phyloP scores from a whole-genome alignment of 2,113 vertebrate genomes.

The Tricholaema leucomelas region DNA sequence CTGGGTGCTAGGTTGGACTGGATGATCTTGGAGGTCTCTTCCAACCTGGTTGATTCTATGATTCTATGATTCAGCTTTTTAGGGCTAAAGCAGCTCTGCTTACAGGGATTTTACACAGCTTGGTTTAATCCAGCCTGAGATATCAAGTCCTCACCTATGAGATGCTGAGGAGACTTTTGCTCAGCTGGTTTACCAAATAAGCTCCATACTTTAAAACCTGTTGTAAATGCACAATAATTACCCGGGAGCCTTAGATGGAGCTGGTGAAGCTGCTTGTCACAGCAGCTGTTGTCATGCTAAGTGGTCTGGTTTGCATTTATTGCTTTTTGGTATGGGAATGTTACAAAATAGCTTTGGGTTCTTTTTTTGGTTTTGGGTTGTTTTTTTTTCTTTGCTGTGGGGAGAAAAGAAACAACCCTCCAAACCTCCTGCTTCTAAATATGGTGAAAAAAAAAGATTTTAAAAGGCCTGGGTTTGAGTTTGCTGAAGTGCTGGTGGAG shows the following conservation, averaged over 20 bases:
- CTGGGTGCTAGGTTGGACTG: no score
- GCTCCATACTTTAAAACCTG: not conserved
- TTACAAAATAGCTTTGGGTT: constrained; percentile 38
- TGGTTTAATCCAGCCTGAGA: not conserved
- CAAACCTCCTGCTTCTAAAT: constrained; percentile 64
- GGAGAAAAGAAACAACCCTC: not conserved
- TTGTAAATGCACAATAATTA: not conserved
- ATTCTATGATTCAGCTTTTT: no score
- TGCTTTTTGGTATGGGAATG: constrained; percentile 35
- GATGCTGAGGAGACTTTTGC: not conserved
- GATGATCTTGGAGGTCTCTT: no score
- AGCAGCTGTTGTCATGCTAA: constrained; percentile 16
- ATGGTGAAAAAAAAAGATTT: constrained; percentile 42
- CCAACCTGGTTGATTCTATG: no score
- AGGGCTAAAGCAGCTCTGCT: not conserved
- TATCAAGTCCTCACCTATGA: not conserved
- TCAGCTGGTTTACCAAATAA: constrained; percentile 12
- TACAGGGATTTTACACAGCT: constrained; percentile 22
- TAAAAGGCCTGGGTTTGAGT: not conserved
- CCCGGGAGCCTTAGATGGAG: not conserved
- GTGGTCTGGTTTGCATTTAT: constrained; percentile 43
- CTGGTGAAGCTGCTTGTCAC: constrained; percentile 10
- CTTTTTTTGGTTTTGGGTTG: no score
- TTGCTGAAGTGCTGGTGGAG: constrained; percentile 19
- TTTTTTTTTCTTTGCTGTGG: not conserved